phyloP scores from a whole-genome alignment of 2,797 vertebrate genomes.

The Gobionotothen gibberifrons region DNA sequence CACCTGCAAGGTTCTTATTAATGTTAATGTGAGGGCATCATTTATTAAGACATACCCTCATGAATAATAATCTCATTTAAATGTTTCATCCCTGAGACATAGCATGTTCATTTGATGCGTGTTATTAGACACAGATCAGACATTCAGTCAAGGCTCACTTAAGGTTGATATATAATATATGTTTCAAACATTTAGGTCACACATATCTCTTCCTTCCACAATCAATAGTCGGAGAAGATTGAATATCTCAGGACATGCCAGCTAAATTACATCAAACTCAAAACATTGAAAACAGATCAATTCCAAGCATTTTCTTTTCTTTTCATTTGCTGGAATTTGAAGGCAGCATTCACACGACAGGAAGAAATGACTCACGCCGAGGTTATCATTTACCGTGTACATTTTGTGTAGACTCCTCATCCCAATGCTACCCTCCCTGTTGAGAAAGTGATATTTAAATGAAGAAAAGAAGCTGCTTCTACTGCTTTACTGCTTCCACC shows the following conservation, averaged over 20 bases:
- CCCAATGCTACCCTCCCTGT: constrained; percentile 26
- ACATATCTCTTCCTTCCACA: constrained; percentile 7
- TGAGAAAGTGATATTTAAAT: constrained; percentile 62
- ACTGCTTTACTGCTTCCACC: constrained; percentile 65
- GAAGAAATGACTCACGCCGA: not conserved
- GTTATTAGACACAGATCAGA: constrained; percentile 40
- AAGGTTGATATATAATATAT: constrained; percentile 17
- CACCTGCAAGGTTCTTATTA: constrained; percentile 39
- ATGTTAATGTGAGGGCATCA: constrained; percentile 63
- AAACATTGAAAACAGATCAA: not conserved
- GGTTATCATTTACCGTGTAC: constrained; percentile 17
- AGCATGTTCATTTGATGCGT: constrained; percentile 36
- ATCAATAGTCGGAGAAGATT: not conserved
- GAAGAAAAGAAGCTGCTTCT: constrained; percentile 53
- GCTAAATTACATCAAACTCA: constrained; percentile 11
- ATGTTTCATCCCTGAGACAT: constrained; percentile 46
- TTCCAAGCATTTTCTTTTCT: not conserved
- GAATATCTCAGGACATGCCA: constrained; percentile 12
- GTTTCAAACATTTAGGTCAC: constrained; percentile 6
- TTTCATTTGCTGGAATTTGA: constrained; percentile 4
- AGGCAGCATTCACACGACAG: not conserved
- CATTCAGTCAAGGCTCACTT: constrained; percentile 16
- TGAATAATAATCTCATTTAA: constrained; percentile 59
- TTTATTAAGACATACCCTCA: constrained; percentile 59
- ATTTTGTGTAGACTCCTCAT: constrained; percentile 3